A percentile compares a stretch with the other conserved stretches of the same genome.
phyloP scores from a whole-genome alignment of 2,797 vertebrate genomes.

The Esox masquinongy region DNA sequence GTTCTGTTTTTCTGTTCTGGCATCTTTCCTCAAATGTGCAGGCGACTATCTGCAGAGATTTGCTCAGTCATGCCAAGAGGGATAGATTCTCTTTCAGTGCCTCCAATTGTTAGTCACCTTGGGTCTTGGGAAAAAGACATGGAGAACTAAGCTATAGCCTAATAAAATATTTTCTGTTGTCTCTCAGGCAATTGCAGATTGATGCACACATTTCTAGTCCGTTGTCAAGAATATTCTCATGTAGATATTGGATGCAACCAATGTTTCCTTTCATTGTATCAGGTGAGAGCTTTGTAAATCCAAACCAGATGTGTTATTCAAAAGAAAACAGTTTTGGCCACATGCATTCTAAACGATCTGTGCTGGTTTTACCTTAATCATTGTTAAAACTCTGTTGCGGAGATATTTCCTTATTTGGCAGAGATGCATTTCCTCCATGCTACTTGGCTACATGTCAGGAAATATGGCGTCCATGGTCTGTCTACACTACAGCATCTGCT shows the following conservation, averaged over 20 bases:
- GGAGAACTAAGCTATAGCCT: background rate
- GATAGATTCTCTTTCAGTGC: background rate
- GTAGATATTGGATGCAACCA: background rate
- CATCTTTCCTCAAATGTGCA: background rate
- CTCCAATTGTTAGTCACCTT: background rate
- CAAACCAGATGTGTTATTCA: background rate
- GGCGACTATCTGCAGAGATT: background rate
- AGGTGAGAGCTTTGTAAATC: background rate
- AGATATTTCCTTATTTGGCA: background rate
- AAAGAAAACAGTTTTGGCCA: background rate
- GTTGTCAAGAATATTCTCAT: background rate
- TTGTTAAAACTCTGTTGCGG: background rate
- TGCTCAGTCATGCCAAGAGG: background rate
- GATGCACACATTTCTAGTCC: background rate
- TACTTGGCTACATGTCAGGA: slow-evolving; percentile 3
- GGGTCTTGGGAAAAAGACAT: background rate
- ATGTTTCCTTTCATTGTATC: background rate
- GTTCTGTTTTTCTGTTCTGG: background rate
- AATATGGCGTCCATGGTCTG: background rate
- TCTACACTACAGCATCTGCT: background rate
- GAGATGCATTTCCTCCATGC: background rate
- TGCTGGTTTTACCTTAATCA: background rate
- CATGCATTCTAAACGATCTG: background rate
- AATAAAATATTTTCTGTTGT: background rate
- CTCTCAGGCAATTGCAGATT: background rate